Evolutionary conservation across 1,140 invertebrate species (phyloP).

Genomic region (Drosophila orena): DNA sequence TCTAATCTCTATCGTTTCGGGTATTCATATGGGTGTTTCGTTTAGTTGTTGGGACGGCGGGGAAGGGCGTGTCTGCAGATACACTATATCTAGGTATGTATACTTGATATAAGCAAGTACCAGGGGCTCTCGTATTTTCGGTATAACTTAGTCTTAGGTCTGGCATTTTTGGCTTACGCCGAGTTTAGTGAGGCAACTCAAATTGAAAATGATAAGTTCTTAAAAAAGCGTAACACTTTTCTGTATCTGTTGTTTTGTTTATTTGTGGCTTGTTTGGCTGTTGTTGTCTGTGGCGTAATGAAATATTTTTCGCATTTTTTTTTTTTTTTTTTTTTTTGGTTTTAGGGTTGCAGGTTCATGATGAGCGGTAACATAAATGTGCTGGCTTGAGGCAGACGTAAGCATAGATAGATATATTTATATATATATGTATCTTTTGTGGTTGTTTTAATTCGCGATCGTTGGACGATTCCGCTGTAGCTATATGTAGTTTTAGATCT

Average conservation of each 20-base stretch:
- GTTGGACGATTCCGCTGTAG: background rate
- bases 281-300: conserved; percentile 27
- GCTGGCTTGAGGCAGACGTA: conserved; percentile 60
- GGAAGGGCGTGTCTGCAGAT: conserved; percentile 2
- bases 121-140: background rate
- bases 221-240: conserved; percentile 62
- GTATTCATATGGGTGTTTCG: conserved; percentile 13
- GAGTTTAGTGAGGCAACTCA: conserved; percentile 41
- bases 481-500: conserved; percentile 6
- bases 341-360: conserved; percentile 34
- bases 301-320: conserved; percentile 1
- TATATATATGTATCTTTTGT: conserved; percentile 63
- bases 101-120: conserved; percentile 14
- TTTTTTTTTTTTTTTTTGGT: background rate
- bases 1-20: conserved; percentile 33
- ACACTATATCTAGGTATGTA: conserved; percentile 11
- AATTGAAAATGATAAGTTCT: conserved; percentile 66
- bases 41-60: conserved; percentile 2
- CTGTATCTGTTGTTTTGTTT: conserved; percentile 39
- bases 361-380: conserved; percentile 71
- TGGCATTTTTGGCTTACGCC: conserved; percentile 16
- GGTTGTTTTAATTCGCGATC: conserved; percentile 57
- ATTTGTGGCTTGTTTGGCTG: conserved; percentile 31
- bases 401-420: conserved; percentile 52
- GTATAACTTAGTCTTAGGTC: conserved; percentile 37